Evolutionary conservation across 1,140 invertebrate species (phyloP).

Genomic region (Notospermus geniculatus): DNA sequence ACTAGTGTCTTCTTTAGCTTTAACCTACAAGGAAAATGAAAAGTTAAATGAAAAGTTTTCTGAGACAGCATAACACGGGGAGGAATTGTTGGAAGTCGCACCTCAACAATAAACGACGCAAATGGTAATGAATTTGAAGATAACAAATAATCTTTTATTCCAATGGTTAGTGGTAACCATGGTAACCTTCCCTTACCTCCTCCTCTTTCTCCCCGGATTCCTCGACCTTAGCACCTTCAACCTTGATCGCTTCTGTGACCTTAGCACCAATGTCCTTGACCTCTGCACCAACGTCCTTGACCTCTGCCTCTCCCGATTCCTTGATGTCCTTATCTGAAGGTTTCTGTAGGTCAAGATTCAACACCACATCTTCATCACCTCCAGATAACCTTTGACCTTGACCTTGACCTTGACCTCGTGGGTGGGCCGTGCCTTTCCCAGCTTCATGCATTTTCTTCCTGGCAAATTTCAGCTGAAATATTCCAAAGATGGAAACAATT

Average conservation of each 20-base stretch:
- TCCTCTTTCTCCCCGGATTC: constrained; percentile 19
- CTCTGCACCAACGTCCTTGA: constrained; percentile 9
- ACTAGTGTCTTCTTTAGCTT: no score
- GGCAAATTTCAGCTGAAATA: constrained; percentile 7
- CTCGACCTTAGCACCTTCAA: constrained; percentile 14
- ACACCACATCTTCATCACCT: constrained; percentile 6
- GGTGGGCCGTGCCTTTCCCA: background rate
- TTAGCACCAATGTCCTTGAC: constrained; percentile 11
- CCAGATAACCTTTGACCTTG: constrained; percentile 1
- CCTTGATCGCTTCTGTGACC: constrained; percentile 20
- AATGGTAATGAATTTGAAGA: no score
- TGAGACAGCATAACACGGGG: no score
- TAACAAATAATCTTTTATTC: no score
- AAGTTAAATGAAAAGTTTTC: no score
- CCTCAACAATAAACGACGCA: no score
- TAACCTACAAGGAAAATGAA: no score
- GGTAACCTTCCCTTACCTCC: constrained; percentile 12
- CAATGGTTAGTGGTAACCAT: no score
- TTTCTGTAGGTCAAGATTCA: constrained; percentile 5
- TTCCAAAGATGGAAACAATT: background rate
- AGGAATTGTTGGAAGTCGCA: no score
- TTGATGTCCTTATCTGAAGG: background rate
- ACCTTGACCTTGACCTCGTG: background rate
- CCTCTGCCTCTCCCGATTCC: background rate
- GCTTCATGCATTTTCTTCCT: background rate